Evolutionary conservation across 2,113 vertebrate genomes (phyloP), one percentile per base, ranked within the genome.

Genomic region (Elanus axillaris): DNA sequence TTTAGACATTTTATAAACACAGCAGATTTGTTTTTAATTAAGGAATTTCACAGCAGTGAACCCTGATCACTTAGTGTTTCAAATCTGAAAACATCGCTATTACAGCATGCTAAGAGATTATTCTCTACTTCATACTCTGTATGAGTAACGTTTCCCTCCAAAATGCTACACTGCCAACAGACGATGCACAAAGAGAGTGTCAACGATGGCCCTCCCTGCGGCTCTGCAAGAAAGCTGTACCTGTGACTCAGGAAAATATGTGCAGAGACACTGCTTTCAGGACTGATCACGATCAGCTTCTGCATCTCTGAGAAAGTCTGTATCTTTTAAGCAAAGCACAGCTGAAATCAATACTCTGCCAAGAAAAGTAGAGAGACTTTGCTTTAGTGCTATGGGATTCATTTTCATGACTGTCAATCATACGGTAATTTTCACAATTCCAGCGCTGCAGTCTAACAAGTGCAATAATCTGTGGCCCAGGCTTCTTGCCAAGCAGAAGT

Each of bases 1-100:
- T 94, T 90, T 73, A 90, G 86, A 96, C 86, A 66, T 90, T 96
- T 87, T 88, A 96, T 95, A 96, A 97, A 96, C 95, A 96, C 45
- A 88, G 75, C 52, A 74, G 67, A 92, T 94, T 97, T 96, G 88
- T 85, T 96, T 96, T 97, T 93, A 83, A 97, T 97, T 94, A 97
- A 93, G 71, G 94, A 97, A 96, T 94, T 98, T 96, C 52, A 71
- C 86, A 88, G 78, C 85, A 82, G 42, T 62, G 80, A 93, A 96
- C 90, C 90, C 88, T 67, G 90, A 95, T 96, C 86, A 77, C 79
- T 92, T 92, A 94, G 66, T 97, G 92, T 79, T 93, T 92, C 87
- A 92, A 92, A 91, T 58, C 62, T 47, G 38, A 82, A 76, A 76
- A 75, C 60, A 78, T 58, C 72, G 59, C 45, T 87, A 74, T 69